Conservation (phyloP, 2,113 vertebrate genomes). For the Cyanocitta stelleri region DNA sequence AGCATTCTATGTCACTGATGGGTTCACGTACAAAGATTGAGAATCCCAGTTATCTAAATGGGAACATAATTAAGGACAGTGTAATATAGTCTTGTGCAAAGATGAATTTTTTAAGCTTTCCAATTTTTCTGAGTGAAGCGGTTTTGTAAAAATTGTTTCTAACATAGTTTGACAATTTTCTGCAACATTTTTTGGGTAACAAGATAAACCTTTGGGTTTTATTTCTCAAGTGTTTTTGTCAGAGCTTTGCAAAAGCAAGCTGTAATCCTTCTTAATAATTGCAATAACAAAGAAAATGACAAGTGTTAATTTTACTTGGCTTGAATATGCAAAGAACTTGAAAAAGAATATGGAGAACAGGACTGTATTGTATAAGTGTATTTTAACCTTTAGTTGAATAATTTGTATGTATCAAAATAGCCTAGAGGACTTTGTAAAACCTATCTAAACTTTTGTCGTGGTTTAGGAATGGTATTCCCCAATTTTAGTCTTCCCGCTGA, state of each 20-base stretch:
- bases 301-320: slow-evolving; percentile 72
- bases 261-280: slow-evolving; percentile 67
- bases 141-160: slow-evolving; percentile 76
- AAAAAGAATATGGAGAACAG: slow-evolving; percentile 68
- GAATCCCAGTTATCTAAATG: slow-evolving; percentile 55
- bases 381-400: slow-evolving; percentile 88
- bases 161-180: slow-evolving; percentile 64
- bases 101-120: slow-evolving; percentile 67
- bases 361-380: slow-evolving; percentile 80
- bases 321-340: slow-evolving; percentile 71
- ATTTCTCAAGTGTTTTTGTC: slow-evolving; percentile 63
- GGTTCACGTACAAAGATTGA: slow-evolving; percentile 18
- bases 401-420: slow-evolving; percentile 82
- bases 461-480: neutral
- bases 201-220: slow-evolving; percentile 42
- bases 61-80: slow-evolving; percentile 51
- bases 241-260: slow-evolving; percentile 57
- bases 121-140: slow-evolving; percentile 68
- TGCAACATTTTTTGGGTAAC: slow-evolving; percentile 53
- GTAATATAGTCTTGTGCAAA: slow-evolving; percentile 63
- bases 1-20: slow-evolving; percentile 10
- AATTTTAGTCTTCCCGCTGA: neutral
- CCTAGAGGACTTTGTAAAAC: slow-evolving; percentile 72
- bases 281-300: slow-evolving; percentile 82
- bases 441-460: slow-evolving; percentile 46